Evolutionary conservation across 2,113 vertebrate genomes (phyloP), one percentile per base, ranked within the genome.

Genomic region (Lasiurus cinereus): DNA sequence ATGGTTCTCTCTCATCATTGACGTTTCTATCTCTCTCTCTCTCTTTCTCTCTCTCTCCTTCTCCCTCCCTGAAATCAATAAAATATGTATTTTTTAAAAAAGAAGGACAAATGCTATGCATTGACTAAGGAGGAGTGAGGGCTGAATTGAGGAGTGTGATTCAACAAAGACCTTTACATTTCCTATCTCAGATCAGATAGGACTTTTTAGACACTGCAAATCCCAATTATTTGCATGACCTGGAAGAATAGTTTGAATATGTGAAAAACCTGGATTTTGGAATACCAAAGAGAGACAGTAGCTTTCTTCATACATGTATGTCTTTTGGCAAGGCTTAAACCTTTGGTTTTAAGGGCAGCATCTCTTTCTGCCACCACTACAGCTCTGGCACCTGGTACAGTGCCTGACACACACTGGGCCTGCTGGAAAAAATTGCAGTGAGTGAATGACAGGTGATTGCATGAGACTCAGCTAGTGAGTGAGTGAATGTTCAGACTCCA

Each of bases 401-500:
- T 18, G 15, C 16, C 64, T 22, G 15, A 4, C 13, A 13, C 22
- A 16, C 2, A 21, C 11, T 4, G 54, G 36, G 29, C 8, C 2
- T 86, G 70, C 29, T 69, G 62, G 88, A 67, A 77, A 54, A 39
- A 6, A 29, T 2, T 2, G 27, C 12, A 3, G 27, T 4, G 16
- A 24, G 19, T 31, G 46, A 29, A 46, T 59, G 31, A 3, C 8
- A 78, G 46, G 67, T 0, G 1, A 33, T 4, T 4, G 48, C 21
- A n/a, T 64, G 52, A 59, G 31, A 2, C 13, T 10, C 48, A 39
- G 36, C 18, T 8, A 3, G 12, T 1, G 1, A 48, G 11, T 22
- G 24, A 50, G 48, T 4, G 3, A n/a, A 21, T 46, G 4, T 48
- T 66, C 43, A 7, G 29, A 52, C 11, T 52, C 52, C 18, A 59